These are phyloP conservation scores for Peromyscus polionotus DNA, from an alignment of 2,113 vertebrate genomes.

Conservation along the genomic window DNA sequence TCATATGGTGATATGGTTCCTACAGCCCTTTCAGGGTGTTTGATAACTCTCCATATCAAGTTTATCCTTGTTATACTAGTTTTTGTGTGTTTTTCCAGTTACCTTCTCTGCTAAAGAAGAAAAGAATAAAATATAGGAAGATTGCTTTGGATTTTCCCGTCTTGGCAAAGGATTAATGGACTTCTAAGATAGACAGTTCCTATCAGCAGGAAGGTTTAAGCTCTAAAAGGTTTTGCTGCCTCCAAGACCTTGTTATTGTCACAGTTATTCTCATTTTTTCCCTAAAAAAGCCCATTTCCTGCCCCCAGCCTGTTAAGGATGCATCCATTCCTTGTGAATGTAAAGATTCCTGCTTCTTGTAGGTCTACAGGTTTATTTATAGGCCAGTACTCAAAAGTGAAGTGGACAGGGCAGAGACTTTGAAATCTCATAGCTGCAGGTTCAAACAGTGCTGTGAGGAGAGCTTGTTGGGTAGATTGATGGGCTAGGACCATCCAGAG, in stretches of 20 bases:
- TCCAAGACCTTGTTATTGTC: not conserved
- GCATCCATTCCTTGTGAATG: not conserved
- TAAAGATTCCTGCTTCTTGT: not conserved
- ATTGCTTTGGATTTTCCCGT: conserved; percentile 62
- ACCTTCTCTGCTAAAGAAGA: conserved; percentile 63
- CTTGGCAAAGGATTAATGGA: not conserved
- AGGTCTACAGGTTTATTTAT: not conserved
- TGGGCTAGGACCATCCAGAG: not conserved
- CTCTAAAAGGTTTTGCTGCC: not conserved
- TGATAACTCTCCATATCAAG: conserved; percentile 51
- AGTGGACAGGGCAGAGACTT: not conserved
- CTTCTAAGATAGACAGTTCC: not conserved
- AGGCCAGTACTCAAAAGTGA: not conserved
- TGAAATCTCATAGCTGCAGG: not conserved
- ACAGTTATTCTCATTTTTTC: not conserved
- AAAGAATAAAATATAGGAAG: conserved; percentile 61
- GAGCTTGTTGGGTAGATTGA: not conserved
- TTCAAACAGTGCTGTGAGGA: not conserved
- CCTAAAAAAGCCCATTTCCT: not conserved
- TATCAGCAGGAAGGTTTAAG: not conserved
- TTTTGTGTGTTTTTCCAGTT: conserved; percentile 39
- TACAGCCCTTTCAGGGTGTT: not conserved
- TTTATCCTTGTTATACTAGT: conserved; percentile 47
- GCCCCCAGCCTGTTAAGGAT: not conserved
- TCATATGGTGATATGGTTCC: conserved; percentile 39